These are phyloP conservation scores for Acanthornis magna DNA, from an alignment of 2,797 vertebrate species.

Conservation along the genomic window DNA sequence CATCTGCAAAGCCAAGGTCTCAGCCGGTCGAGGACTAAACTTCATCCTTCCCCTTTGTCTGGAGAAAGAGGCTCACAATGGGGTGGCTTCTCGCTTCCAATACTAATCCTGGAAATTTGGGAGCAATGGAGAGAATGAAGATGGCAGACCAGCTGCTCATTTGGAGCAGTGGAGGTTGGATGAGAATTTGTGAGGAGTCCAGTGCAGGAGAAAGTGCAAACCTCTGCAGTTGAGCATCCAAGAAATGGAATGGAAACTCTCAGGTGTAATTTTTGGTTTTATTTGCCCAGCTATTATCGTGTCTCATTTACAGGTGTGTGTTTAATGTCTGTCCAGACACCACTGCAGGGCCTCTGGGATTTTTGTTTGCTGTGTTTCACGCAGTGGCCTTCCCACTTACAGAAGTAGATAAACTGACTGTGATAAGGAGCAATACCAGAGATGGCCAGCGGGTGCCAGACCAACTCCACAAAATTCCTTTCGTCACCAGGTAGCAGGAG, in stretches of 20 bases:
- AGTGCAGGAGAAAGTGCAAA: not conserved
- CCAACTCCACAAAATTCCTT: not conserved
- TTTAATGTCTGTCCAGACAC: not conserved
- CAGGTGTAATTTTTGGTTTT: not conserved
- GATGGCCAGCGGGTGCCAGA: constrained; percentile 51
- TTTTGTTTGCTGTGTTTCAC: not conserved
- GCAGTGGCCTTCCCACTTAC: accelerated
- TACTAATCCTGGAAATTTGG: not conserved
- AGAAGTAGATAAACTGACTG: not conserved
- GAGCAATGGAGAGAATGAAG: not conserved
- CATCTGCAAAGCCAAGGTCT: not conserved
- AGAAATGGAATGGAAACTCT: not conserved
- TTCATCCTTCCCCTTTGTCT: not conserved
- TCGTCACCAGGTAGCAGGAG: accelerated
- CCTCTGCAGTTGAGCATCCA: not conserved
- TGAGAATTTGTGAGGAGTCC: not conserved
- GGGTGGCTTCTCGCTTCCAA: not conserved
- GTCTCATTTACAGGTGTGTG: not conserved
- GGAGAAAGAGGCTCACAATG: not conserved
- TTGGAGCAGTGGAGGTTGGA: not conserved
- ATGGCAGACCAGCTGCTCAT: not conserved
- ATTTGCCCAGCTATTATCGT: not conserved
- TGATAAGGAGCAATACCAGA: not conserved
- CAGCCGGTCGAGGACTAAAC: too few relatives aligned
- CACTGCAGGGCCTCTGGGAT: not conserved